Evolutionary conservation across 2,888 invertebrate species (phyloP).

Genomic region (Pammene aurita): DNA sequence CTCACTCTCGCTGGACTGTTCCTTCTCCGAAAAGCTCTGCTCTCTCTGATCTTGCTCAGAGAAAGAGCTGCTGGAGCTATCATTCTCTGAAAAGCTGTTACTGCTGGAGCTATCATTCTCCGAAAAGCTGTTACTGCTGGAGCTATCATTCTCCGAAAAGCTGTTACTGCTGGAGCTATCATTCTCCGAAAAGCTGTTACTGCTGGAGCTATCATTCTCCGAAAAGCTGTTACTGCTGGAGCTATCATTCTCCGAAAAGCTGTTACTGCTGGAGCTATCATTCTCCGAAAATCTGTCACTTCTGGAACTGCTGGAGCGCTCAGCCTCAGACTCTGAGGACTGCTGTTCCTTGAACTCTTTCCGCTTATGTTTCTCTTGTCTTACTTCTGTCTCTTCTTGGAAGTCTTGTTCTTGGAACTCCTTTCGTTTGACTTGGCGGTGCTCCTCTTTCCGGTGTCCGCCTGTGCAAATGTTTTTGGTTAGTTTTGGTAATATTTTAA

Average conservation of each 20-base stretch:
- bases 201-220: too few relatives aligned
- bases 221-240: conserved; percentile 18
- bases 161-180: conserved; percentile 5
- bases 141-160: not conserved
- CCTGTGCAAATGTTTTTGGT: not conserved
- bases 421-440: conserved; percentile 21
- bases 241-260: not conserved
- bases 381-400: conserved; percentile 19
- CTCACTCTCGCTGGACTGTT: conserved; percentile 13
- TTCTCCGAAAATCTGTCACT: conserved; percentile 3
- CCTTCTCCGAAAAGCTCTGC: not conserved
- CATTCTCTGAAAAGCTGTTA: conserved; percentile 3
- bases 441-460: conserved; percentile 27
- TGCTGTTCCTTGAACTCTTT: conserved; percentile 12
- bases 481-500: not conserved
- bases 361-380: conserved; percentile 5
- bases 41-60: conserved; percentile 10
- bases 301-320: not conserved
- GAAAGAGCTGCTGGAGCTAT: not conserved
- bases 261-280: conserved; percentile 3
- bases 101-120: conserved; percentile 7
- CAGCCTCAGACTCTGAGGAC: conserved; percentile 8
- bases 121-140: conserved; percentile 12
- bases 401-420: conserved; percentile 11
- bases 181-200: conserved; percentile 4